Evolutionary conservation across 2,888 invertebrate genomes (phyloP).

Genomic region (Acholoe squamosa): DNA sequence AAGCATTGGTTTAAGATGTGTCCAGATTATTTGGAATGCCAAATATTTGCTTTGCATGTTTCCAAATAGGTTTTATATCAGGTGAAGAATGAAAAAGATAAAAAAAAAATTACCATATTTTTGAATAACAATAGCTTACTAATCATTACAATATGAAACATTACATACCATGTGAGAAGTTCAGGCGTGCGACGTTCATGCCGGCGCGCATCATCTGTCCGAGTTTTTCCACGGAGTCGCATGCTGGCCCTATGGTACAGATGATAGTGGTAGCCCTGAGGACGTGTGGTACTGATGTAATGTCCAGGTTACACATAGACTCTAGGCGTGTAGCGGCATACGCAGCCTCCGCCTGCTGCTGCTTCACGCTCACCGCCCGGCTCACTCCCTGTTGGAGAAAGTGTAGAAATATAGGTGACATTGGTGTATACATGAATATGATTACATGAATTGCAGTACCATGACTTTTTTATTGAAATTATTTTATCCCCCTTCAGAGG

Average conservation of each 20-base stretch:
- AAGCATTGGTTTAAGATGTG: too few relatives aligned
- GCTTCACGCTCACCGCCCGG: background rate
- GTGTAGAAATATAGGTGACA: too few relatives aligned
- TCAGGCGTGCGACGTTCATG: constrained; percentile 97
- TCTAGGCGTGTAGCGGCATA: constrained; percentile 89
- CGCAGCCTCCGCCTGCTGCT: constrained; percentile 80
- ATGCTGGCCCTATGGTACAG: constrained; percentile 95
- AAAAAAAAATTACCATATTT: too few relatives aligned
- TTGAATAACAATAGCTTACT: too few relatives aligned
- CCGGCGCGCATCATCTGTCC: constrained; percentile 98
- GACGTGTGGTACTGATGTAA: constrained; percentile 93
- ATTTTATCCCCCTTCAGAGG: too few relatives aligned
- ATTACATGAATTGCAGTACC: too few relatives aligned
- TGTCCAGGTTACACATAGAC: constrained; percentile 96
- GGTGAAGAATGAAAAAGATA: too few relatives aligned
- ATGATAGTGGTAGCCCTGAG: constrained; percentile 96
- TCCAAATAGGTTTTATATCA: background rate
- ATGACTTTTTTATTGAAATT: too few relatives aligned
- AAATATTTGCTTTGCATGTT: too few relatives aligned
- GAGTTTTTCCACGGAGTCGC: constrained; percentile 89
- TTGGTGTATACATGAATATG: too few relatives aligned
- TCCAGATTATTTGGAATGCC: too few relatives aligned
- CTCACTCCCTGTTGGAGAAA: background rate
- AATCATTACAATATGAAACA: too few relatives aligned
- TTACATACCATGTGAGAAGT: constrained; percentile 94